phyloP scores from a whole-genome alignment of 2,797 vertebrate genomes.

The Oreochromis grahami region DNA sequence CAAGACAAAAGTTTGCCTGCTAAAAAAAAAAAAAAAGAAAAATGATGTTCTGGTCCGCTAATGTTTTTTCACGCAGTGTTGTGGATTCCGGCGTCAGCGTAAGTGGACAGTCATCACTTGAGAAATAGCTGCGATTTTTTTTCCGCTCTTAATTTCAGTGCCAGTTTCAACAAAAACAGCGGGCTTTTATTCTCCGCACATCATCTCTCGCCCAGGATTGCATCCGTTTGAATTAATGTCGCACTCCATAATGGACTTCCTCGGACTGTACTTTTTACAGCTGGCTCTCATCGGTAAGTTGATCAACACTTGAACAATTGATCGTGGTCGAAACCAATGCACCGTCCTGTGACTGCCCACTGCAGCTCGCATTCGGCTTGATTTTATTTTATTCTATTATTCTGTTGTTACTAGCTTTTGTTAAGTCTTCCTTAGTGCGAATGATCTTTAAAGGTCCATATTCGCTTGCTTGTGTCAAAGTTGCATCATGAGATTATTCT shows the following conservation, averaged over 20 bases:
- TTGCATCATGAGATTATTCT: constrained; percentile 2
- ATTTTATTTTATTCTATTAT: neutral
- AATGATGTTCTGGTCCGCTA: constrained; percentile 39
- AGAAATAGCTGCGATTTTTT: constrained; percentile 51
- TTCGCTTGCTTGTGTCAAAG: constrained; percentile 5
- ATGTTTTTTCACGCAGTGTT: constrained; percentile 28
- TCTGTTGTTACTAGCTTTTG: neutral
- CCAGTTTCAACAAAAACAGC: constrained; percentile 23
- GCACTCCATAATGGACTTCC: constrained; percentile 61
- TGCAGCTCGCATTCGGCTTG: neutral
- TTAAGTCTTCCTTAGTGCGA: neutral
- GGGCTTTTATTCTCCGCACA: constrained; percentile 37
- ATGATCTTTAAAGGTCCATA: neutral
- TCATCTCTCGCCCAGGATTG: constrained; percentile 42
- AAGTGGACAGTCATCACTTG: constrained; percentile 45
- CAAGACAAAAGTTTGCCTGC: constrained; percentile 60
- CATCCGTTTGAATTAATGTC: constrained; percentile 41
- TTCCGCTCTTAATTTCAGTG: constrained; percentile 21
- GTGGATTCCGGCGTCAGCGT: constrained; percentile 51
- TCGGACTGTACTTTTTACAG: constrained; percentile 71
- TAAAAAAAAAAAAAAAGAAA: constrained; percentile 27
- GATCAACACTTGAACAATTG: neutral
- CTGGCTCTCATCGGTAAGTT: constrained; percentile 72
- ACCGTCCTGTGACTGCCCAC: neutral
- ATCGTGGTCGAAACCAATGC: neutral